Base-by-base conservation (phyloP, 2,797 vertebrate genomes). In the Takifugu rubripes region DNA sequence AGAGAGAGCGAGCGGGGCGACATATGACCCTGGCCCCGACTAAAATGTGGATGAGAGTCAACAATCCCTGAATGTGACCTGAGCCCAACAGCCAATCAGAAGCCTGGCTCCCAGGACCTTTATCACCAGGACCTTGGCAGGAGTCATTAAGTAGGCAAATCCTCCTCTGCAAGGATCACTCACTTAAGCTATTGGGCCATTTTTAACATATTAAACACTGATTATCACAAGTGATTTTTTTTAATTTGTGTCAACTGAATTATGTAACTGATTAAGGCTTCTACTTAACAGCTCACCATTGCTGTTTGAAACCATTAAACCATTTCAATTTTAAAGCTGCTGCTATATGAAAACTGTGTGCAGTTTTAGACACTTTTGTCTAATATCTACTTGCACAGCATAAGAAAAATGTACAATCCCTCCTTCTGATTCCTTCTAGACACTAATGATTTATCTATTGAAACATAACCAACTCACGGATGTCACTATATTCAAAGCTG, bases 61-160 rank as follows among this genome's bases (percentile, higher is more conserved):
- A 59, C 66, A 42, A 44, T 62, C 63, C 36, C 36, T 0, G 36
- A 52, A 24, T 56, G 6, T 59, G 77, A 79, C 75, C 78, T 46
- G 45, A 69, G 49, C 52, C 29, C 4, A 45, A 5, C 45, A 12
- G 62, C 72, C 78, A 67, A 70, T 74, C 56, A 64, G 49, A 48
- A 43, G 2, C 9, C 44, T 0, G 54, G 52, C 60, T 69, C 49
- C 8, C 11, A n/a, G 61, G 67, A 59, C 64, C 36, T 60, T 67
- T 29, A 64, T 46, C 64, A 66, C 48, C 6, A 48, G 59, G 60
- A n/a, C 42, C 42, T 24, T 54, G 43, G 26, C 36, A 56, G 17
- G 44, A 59, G 31, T 64, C 6, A 59, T 59, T 71, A 69, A 58
- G 63, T 71, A 51, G 50, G 45, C n/a, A 43, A 58, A 56, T 52